Percentiles rank a stretch among this genome's conserved stretches.
Conservation (phyloP, 2,888 invertebrate genomes). For the Drosophila formosana region DNA sequence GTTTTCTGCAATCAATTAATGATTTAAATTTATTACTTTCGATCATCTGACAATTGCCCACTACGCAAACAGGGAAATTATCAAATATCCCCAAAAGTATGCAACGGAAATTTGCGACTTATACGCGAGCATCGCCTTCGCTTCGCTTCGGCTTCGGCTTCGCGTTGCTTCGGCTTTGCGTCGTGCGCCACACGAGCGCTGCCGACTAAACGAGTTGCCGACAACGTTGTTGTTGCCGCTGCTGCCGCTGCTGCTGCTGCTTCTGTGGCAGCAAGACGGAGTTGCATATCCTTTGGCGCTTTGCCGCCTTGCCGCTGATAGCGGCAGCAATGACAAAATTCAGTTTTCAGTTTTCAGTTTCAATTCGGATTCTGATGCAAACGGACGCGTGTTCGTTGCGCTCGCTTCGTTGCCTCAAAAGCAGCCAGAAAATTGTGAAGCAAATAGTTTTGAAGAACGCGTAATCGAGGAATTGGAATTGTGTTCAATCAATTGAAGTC, state of each 20-base stretch:
- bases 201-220: conserved; percentile 16
- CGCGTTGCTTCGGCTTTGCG: neutral
- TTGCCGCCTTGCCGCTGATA: conserved; percentile 56
- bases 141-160: conserved; percentile 11
- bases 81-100: conserved; percentile 1
- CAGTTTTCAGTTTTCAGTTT: conserved; percentile 52
- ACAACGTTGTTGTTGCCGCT: conserved; percentile 8
- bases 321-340: conserved; percentile 65
- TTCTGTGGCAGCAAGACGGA: conserved; percentile 57
- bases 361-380: conserved; percentile 81
- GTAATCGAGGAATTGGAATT: conserved; percentile 10
- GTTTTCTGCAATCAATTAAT: too few relatives aligned
- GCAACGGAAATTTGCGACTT: conserved; percentile 4
- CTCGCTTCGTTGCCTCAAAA: conserved; percentile 10
- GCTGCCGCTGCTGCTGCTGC: conserved; percentile 49
- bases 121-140: neutral
- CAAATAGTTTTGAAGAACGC: conserved; percentile 35
- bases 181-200: conserved; percentile 1
- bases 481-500: too few relatives aligned
- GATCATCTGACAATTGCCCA: too few relatives aligned
- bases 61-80: neutral
- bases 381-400: conserved; percentile 67
- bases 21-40: too few relatives aligned
- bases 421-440: neutral
- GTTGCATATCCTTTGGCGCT: conserved; percentile 70